phyloP scores from a whole-genome alignment of 2,113 vertebrate species.

The Sinocyclocheilus grahami region DNA sequence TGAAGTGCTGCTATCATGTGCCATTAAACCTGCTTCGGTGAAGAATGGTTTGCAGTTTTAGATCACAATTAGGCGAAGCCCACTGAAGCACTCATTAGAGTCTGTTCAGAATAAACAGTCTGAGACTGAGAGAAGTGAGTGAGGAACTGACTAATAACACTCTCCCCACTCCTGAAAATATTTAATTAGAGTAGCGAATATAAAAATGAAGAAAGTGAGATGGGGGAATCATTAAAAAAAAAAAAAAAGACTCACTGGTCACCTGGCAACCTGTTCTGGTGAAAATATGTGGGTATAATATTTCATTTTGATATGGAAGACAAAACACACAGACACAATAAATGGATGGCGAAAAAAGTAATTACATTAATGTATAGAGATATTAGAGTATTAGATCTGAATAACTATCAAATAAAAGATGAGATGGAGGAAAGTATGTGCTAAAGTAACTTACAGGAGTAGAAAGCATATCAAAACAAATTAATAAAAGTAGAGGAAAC shows the following conservation, averaged over 20 bases:
- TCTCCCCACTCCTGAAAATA: neutral
- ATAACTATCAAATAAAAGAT: neutral
- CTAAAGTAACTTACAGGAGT: neutral
- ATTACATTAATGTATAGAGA: neutral
- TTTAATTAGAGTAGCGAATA: conserved; percentile 26
- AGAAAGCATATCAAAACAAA: neutral
- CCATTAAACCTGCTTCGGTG: neutral
- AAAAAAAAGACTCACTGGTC: conserved; percentile 17
- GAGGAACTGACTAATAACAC: conserved; percentile 18
- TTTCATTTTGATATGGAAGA: neutral
- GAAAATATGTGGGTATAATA: neutral
- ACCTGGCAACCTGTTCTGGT: conserved; percentile 1
- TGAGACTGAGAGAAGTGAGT: conserved; percentile 1
- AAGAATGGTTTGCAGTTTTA: neutral
- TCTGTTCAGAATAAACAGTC: conserved; percentile 21
- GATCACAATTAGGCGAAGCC: conserved; percentile 9
- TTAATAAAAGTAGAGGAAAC: neutral
- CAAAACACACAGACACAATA: neutral
- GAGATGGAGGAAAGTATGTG: neutral
- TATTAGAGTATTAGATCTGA: neutral
- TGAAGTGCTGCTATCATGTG: neutral
- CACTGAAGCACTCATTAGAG: conserved; percentile 24
- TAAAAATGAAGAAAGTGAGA: conserved; percentile 1
- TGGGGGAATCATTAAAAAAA: neutral
- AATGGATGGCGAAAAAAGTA: neutral